phyloP scores from a whole-genome alignment of 2,113 vertebrate genomes.

The Lipophrys pholis region DNA sequence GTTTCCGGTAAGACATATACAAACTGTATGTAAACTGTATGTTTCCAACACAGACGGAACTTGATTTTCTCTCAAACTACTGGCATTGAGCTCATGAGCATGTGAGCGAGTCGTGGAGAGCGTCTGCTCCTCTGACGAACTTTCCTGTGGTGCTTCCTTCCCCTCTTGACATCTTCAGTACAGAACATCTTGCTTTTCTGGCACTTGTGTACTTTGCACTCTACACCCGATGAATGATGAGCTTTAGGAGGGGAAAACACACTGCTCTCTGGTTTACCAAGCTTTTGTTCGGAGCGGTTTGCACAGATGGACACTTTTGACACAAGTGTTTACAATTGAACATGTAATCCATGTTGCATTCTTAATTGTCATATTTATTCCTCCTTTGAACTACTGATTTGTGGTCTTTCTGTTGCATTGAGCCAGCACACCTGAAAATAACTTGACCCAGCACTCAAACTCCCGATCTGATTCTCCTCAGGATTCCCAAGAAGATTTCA shows the following conservation, averaged over 20 bases:
- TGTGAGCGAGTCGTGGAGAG: constrained; percentile 18
- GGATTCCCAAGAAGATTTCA: constrained; percentile 36
- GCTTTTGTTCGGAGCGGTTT: constrained; percentile 19
- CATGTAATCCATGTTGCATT: constrained; percentile 49
- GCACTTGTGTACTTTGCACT: constrained; percentile 28
- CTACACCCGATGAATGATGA: constrained; percentile 45
- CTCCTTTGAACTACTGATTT: constrained; percentile 75
- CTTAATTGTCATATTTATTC: constrained; percentile 45
- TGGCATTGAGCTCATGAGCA: background rate
- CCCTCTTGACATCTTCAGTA: constrained; percentile 30
- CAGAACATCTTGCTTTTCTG: constrained; percentile 50
- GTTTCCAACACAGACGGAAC: too few relatives aligned
- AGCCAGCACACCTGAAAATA: constrained; percentile 54
- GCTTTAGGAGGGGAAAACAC: constrained; percentile 22
- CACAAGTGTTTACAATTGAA: constrained; percentile 28
- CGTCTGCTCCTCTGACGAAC: constrained; percentile 15
- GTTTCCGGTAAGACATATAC: too few relatives aligned
- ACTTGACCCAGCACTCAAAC: constrained; percentile 51
- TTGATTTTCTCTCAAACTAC: too few relatives aligned
- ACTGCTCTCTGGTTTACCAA: constrained; percentile 20
- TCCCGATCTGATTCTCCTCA: constrained; percentile 59
- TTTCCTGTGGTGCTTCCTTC: constrained; percentile 7
- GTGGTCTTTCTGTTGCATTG: constrained; percentile 34
- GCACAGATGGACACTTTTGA: constrained; percentile 26
- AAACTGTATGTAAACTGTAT: too few relatives aligned